These are phyloP conservation scores for Gila orcuttii DNA, from an alignment of 2,113 vertebrate genomes.

Conservation along the genomic window DNA sequence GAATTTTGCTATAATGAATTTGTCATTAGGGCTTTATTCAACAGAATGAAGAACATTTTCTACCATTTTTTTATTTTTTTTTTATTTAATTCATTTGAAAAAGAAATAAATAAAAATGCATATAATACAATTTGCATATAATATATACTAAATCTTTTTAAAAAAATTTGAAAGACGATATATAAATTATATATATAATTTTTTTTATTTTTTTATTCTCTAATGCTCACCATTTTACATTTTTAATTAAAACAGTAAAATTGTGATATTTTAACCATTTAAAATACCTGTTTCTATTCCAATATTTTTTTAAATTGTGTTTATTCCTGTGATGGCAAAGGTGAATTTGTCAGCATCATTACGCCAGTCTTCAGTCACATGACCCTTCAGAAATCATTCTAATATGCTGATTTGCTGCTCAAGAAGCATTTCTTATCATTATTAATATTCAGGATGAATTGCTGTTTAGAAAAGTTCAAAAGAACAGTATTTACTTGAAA, in stretches of 20 bases:
- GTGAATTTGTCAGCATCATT: background rate
- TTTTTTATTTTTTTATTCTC: background rate
- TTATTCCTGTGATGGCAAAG: background rate
- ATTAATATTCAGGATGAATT: background rate
- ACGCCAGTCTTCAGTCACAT: background rate
- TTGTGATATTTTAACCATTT: too few species aligned
- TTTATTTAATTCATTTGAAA: background rate
- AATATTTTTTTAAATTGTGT: background rate
- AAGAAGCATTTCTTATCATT: background rate
- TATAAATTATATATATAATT: background rate
- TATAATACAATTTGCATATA: too few species aligned
- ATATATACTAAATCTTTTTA: too few species aligned
- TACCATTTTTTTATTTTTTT: too few species aligned
- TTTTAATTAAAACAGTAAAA: background rate
- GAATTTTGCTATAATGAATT: conserved; percentile 15
- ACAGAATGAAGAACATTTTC: background rate
- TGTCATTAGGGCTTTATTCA: background rate
- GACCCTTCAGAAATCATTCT: background rate
- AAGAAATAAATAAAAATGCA: background rate
- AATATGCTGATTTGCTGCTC: background rate
- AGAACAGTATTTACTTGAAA: background rate
- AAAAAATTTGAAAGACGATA: background rate
- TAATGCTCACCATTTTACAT: background rate
- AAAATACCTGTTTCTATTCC: too few species aligned
- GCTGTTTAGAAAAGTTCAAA: background rate